phyloP scores from a whole-genome alignment of 2,797 vertebrate species.

The Oreonectes daqikongensis region DNA sequence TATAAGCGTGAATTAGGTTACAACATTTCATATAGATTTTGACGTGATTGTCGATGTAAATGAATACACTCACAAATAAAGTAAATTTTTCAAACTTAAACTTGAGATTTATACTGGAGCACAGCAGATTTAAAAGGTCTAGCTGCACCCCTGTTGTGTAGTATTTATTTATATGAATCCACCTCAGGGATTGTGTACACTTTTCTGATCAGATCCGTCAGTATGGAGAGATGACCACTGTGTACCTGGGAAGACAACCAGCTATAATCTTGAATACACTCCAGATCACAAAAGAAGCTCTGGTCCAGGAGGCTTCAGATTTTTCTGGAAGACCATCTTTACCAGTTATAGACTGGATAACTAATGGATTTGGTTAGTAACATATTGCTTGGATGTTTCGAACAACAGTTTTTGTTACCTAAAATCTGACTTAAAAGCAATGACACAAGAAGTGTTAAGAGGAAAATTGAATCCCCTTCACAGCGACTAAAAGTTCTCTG shows the following conservation, averaged over 20 bases:
- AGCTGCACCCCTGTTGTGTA: too few relatives aligned
- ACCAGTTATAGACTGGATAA: constrained; percentile 35
- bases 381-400: not conserved
- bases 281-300: constrained; percentile 38
- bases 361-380: constrained; percentile 40
- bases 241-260: constrained; percentile 31
- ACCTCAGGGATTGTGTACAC: too few relatives aligned
- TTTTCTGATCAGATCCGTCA: not conserved
- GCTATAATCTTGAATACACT: constrained; percentile 36
- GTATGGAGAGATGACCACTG: constrained; percentile 36
- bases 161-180: too few relatives aligned
- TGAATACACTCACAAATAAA: too few relatives aligned
- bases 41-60: too few relatives aligned
- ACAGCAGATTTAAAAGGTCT: too few relatives aligned
- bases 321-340: constrained; percentile 43
- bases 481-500: not conserved
- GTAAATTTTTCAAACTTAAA: too few relatives aligned
- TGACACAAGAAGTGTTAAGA: not conserved
- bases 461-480: not conserved
- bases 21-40: too few relatives aligned
- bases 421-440: not conserved
- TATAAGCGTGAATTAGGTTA: too few relatives aligned
- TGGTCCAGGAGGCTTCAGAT: constrained; percentile 24
- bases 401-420: not conserved
- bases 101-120: too few relatives aligned